phyloP scores from a whole-genome alignment of 2,113 vertebrate genomes.

The Vulpes ferrilata region DNA sequence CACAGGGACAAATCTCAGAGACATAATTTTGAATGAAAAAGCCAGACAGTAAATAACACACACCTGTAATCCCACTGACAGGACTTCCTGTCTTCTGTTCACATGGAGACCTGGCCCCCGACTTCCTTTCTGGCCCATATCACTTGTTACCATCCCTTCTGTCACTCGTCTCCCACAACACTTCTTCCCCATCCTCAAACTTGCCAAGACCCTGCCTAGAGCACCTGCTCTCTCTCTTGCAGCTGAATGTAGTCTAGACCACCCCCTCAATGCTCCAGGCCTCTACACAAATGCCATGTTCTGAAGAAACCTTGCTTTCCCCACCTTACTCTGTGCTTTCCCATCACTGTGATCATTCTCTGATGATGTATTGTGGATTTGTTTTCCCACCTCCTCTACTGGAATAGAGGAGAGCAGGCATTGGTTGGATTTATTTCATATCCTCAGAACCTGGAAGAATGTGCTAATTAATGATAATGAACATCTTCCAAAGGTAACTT shows the following conservation, averaged over 20 bases:
- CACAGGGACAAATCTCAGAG: background rate
- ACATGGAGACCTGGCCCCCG: rapidly evolving
- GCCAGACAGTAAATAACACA: rapidly evolving
- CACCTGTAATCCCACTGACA: rapidly evolving
- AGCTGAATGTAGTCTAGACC: rapidly evolving
- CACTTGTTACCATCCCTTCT: rapidly evolving
- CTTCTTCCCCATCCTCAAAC: background rate
- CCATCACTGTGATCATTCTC: rapidly evolving
- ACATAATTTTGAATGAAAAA: rapidly evolving
- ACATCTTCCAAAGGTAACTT: rapidly evolving
- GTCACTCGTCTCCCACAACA: rapidly evolving
- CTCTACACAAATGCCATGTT: background rate
- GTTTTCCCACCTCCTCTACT: rapidly evolving
- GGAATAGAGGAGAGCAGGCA: rapidly evolving
- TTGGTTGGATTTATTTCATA: rapidly evolving
- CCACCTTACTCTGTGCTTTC: background rate
- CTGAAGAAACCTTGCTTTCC: background rate
- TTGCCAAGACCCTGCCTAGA: background rate
- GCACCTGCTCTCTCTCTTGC: no score
- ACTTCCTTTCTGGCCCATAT: rapidly evolving
- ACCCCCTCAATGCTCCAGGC: rapidly evolving
- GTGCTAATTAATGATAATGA: rapidly evolving
- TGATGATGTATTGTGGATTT: rapidly evolving
- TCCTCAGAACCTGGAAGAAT: background rate
- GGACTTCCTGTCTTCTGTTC: background rate